These are phyloP conservation scores for Stichopus horrens DNA, from an alignment of 53 echinoderm and acorn worm genomes.

Conservation along the genomic window DNA sequence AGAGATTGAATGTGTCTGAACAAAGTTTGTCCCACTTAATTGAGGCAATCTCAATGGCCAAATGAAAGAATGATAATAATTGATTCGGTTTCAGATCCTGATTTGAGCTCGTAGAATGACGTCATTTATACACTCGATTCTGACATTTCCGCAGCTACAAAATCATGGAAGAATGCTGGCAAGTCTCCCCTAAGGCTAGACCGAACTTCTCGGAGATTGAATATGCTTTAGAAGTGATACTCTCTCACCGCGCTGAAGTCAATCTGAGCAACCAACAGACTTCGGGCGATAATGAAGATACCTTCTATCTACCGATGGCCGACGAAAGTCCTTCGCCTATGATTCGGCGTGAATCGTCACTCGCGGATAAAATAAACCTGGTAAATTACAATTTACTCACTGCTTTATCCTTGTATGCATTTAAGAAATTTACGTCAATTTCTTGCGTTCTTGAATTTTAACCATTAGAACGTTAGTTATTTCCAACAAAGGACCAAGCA, in stretches of 20 bases:
- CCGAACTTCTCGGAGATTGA: constrained; percentile 66
- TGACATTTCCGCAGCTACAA: constrained; percentile 50
- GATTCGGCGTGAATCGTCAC: neutral
- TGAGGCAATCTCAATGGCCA: too few species aligned
- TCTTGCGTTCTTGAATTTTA: too few species aligned
- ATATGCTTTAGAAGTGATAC: constrained; percentile 59
- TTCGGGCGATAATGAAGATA: neutral
- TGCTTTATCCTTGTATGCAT: too few species aligned
- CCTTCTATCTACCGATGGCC: constrained; percentile 4
- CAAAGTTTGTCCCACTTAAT: too few species aligned
- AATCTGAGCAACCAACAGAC: neutral
- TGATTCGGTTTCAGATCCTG: too few species aligned
- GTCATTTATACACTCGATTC: neutral
- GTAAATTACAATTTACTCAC: neutral
- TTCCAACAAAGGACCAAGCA: too few species aligned
- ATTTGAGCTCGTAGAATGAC: too few species aligned
- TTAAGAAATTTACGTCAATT: too few species aligned
- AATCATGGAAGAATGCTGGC: constrained; percentile 73
- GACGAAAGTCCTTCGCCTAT: neutral
- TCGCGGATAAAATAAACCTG: constrained; percentile 24
- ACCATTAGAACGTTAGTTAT: too few species aligned
- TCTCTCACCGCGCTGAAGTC: constrained; percentile 40
- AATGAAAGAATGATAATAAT: too few species aligned
- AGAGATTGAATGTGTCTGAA: too few species aligned
- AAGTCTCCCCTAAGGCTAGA: constrained; percentile 55